Evolutionary conservation across 2,113 vertebrate genomes (phyloP).

Genomic region (Nothoprocta perdicaria): DNA sequence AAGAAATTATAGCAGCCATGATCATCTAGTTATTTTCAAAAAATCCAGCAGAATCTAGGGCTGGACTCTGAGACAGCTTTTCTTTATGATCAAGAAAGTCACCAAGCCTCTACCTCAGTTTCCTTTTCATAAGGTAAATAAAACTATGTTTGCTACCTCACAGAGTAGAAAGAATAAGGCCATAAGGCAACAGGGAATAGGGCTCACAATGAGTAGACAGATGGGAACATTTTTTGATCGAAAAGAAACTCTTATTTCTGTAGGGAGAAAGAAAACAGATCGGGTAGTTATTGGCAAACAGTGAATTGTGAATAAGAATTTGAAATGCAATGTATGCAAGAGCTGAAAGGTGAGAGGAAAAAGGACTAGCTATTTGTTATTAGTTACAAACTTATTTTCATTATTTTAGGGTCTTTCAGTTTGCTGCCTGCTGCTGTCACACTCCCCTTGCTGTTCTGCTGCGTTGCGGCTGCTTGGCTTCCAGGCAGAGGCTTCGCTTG

Average conservation of each 20-base stretch:
- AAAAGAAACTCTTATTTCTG: slow-evolving; percentile 44
- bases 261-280: neutral
- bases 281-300: neutral
- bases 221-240: neutral
- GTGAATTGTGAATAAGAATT: slow-evolving; percentile 34
- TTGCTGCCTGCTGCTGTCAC: slow-evolving; percentile 29
- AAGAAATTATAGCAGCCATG: neutral
- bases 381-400: slow-evolving; percentile 23
- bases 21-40: neutral
- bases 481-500: slow-evolving; percentile 32
- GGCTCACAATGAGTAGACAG: neutral
- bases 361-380: neutral
- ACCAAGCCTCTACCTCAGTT: neutral
- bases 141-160: neutral
- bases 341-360: neutral
- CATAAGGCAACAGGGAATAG: neutral
- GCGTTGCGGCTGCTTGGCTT: neutral
- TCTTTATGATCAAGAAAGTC: neutral
- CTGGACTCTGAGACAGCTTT: neutral
- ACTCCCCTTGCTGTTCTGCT: neutral
- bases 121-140: neutral
- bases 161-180: neutral
- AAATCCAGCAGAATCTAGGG: neutral
- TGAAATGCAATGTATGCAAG: slow-evolving; percentile 11
- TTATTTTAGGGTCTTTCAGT: neutral